Evolutionary conservation across 64 coral and sea anemone species (phyloP), one percentile per base, ranked within the genome.

Genomic region (Astreopora myriophthalma): DNA sequence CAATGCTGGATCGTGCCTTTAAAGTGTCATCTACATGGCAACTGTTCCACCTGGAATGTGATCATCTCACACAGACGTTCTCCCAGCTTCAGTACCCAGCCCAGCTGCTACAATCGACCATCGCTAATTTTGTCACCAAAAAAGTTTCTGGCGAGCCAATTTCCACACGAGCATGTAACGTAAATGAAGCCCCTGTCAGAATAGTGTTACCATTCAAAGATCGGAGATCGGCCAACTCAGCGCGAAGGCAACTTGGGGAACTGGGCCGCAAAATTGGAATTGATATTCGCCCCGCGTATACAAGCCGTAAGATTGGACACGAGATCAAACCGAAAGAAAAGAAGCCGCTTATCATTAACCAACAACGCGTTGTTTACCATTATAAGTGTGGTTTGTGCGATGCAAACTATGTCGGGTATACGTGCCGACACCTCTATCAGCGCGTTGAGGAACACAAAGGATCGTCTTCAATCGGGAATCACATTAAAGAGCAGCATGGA

Each of bases 1-100:
- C 75, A 68, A 91, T 91, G 77, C 29, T 91, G 28, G 63, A 58
- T 73, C 64, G 78, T 46, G 76, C 44, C 42, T 91, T 83, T 91
- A 35, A 65, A 46, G 25, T 91, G n/a, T 90, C 88, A 49, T 91
- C 87, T 23, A 67, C 35, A 6, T 71, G 37, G 49, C 63, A 84
- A 73, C 34, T 66, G 20, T 89, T 89, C 66, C n/a, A 57, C 37
- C 27, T n/a, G 60, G 87, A 79, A 42, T 61, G 71, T 79, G 11
- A 39, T 48, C 38, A 64, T 7, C 71, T 79, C 27, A 76, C 30
- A 10, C 60, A 48, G 36, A 32, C 36, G 10, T 91, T 91, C 34
- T 71, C 63, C 35, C 27, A 58, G 3, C 66, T 69, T 69, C n/a
- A 1, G n/a, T 69, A 69, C 7, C 66, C 66, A 69, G 66, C 9